Base-by-base conservation (phyloP, 2,888 invertebrate genomes). In the Perithous albicinctus region DNA sequence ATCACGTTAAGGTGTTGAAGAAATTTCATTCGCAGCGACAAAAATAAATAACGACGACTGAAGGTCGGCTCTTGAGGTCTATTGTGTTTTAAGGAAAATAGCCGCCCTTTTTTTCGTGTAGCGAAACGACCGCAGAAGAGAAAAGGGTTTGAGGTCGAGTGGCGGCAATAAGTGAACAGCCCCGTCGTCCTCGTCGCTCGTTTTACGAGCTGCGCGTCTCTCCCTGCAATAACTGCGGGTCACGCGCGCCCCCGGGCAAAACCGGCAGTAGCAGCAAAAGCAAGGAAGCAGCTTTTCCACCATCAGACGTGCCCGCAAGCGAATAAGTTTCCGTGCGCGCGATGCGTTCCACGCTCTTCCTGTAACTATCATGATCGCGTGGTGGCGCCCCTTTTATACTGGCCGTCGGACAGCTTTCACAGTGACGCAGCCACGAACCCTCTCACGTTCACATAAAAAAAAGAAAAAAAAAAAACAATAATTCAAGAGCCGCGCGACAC, bases 321-420 rank as follows among this genome's bases (percentile, higher is more conserved):
- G 64, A 77, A 77, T 73, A 73, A 77, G 67, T 73, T 77, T 77
- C 63, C 81, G 81, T 77, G 73, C 66, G 73, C 66, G 38, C 59
- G 63, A 54, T 41, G 63, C 32, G 23, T 41, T 67, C 10, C 38
- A 35, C 66, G 32, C 43, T 41, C 54, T 35, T 51, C 46, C 59
- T 76, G 72, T 72, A 51, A 77, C 77, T 80, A 61, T 80, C 54
- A 75, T 46, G 75, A 75, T 77, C 73, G 73, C 77, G 73, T 73
- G 69, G 81, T 81, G 67, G 81, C 63, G 66, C 61, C 81, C 61
- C 73, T 77, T 73, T 73, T 69, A 35, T 73, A 26, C 69, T 23
- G 35, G 32, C 56, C n/a, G 51, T 51, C 61, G 35, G 48, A 63
- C 63, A 46, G 43, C 56, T 51, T 41, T 66, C 41, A 51, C 32